These are phyloP conservation scores for Percopsis omiscomaycus DNA, from an alignment of 2,797 vertebrate species.

Conservation along the genomic window DNA sequence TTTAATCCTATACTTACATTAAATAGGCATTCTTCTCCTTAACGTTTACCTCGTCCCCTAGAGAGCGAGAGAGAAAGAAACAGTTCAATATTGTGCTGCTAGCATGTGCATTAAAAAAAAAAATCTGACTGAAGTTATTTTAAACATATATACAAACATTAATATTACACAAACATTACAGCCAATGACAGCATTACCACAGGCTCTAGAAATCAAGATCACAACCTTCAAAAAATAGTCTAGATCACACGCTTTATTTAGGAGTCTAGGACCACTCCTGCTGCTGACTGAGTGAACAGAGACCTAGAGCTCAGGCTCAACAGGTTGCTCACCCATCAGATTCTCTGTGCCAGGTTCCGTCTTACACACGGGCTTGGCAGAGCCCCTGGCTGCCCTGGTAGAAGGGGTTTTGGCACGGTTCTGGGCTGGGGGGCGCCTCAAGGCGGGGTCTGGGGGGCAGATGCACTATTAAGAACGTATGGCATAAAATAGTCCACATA, in stretches of 20 bases:
- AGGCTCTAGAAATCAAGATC: no score
- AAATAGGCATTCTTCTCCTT: slow-evolving; percentile 49
- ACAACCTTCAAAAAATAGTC: no score
- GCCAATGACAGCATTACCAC: no score
- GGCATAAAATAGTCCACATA: slow-evolving; percentile 7
- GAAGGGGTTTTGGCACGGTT: slow-evolving; percentile 59
- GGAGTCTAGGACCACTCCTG: not conserved
- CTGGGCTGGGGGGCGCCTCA: slow-evolving; percentile 61
- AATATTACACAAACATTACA: not conserved
- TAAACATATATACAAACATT: not conserved
- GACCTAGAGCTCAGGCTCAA: slow-evolving; percentile 22
- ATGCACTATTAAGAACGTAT: slow-evolving; percentile 32
- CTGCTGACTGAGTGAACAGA: not conserved
- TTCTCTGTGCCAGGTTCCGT: slow-evolving; percentile 86
- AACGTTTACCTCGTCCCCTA: slow-evolving; percentile 46
- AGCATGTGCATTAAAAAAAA: not conserved
- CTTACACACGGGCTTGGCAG: slow-evolving; percentile 83
- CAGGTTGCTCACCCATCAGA: slow-evolving; percentile 66
- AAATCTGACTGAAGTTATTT: not conserved
- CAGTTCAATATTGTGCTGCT: not conserved
- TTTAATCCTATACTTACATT: slow-evolving; percentile 61
- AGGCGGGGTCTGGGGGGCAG: slow-evolving; percentile 41
- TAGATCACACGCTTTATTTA: no score
- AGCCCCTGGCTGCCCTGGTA: slow-evolving; percentile 53
- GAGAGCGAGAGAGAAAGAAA: slow-evolving; percentile 28